Evolutionary conservation across 2,113 vertebrate genomes (phyloP).

Genomic region (Periophthalmodon schlosseri): DNA sequence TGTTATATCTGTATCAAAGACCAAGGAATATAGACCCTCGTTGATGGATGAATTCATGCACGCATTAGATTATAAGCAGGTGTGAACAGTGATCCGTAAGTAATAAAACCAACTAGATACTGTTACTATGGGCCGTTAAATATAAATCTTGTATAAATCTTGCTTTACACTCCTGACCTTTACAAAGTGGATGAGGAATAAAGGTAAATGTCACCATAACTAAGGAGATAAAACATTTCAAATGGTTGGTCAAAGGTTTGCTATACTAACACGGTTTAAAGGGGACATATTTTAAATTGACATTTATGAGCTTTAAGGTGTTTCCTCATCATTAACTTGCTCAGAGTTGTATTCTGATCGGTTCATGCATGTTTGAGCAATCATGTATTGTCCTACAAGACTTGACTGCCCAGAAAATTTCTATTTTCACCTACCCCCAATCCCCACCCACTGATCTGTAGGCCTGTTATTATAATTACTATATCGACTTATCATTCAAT

Average conservation of each 20-base stretch:
- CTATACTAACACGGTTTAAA: not conserved
- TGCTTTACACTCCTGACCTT: not conserved
- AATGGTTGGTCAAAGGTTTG: not conserved
- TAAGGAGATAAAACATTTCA: not conserved
- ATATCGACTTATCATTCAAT: too few species aligned
- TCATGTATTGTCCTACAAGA: too few species aligned
- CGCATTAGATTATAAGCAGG: constrained; percentile 39
- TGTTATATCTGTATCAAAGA: constrained; percentile 33
- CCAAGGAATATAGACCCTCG: constrained; percentile 14
- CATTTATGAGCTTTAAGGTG: too few species aligned
- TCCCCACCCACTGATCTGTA: too few species aligned
- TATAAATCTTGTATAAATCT: not conserved
- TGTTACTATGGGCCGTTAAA: not conserved
- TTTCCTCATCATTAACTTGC: too few species aligned
- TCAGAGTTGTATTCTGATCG: too few species aligned
- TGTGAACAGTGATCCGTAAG: constrained; percentile 52
- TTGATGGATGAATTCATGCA: constrained; percentile 30
- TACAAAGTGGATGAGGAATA: not conserved
- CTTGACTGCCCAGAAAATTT: too few species aligned
- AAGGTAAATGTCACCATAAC: not conserved
- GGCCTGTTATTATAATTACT: too few species aligned
- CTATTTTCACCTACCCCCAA: too few species aligned
- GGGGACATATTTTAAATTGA: too few species aligned
- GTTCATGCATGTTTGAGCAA: too few species aligned
- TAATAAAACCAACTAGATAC: constrained; percentile 47